phyloP scores from a whole-genome alignment of 2,888 invertebrate species.

The Pachliopta kotzebuea region DNA sequence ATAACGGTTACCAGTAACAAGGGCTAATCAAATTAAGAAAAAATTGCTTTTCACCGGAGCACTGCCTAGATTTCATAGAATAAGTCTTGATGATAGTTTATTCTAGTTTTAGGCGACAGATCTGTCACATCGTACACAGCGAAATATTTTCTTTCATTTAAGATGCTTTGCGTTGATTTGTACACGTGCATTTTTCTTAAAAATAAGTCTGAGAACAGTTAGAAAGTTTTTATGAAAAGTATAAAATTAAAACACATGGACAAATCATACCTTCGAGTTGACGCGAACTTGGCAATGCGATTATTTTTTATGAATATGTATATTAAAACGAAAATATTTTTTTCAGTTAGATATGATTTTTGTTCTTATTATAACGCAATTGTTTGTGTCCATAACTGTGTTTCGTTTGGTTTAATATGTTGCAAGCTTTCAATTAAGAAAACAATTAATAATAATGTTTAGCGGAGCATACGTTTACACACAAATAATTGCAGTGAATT shows the following conservation, averaged over 20 bases:
- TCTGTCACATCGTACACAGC: constrained; percentile 70
- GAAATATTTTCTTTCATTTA: constrained; percentile 43
- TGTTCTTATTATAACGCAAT: constrained; percentile 11
- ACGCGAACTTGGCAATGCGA: constrained; percentile 32
- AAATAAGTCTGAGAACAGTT: neutral
- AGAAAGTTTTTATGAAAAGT: neutral
- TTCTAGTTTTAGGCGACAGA: constrained; percentile 68
- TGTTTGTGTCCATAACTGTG: constrained; percentile 16
- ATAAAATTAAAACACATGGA: constrained; percentile 22
- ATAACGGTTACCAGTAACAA: constrained; percentile 13
- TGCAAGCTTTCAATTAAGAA: neutral
- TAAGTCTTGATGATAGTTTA: constrained; percentile 68
- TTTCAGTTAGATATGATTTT: neutral
- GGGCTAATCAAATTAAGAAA: constrained; percentile 2
- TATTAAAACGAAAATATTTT: neutral
- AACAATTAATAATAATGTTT: neutral
- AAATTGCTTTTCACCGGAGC: constrained; percentile 34
- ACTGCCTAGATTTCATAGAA: constrained; percentile 38
- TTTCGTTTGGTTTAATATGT: neutral
- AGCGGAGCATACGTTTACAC: neutral
- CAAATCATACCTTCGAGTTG: constrained; percentile 20
- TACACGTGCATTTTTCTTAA: constrained; percentile 45
- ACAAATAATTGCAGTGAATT: constrained; percentile 21
- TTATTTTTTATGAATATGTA: constrained; percentile 10
- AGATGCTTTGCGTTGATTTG: constrained; percentile 58